Base-by-base conservation (phyloP, 2,797 vertebrate species). In the Cirrhinus mrigala region DNA sequence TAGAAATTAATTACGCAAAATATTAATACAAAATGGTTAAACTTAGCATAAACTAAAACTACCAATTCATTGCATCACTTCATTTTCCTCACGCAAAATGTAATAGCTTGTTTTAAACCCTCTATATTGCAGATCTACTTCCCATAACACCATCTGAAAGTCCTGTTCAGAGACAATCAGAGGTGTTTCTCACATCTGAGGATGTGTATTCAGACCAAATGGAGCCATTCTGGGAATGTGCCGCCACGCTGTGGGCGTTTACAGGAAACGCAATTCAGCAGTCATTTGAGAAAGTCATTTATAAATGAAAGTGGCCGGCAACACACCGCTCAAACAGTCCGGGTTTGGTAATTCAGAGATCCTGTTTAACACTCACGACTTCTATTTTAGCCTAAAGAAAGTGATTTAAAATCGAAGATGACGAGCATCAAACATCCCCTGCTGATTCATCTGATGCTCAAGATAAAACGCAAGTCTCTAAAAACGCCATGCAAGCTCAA, bases 221-320 rank as follows among this genome's bases (percentile, higher is more conserved):
- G 2, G 20, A 37, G 46, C 12, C 58, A 24, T 71, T 71, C 24
- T 4, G 4, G 10, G 24, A n/a, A 33, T n/a, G 24, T 82, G 15
- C 81, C 22, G 52, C 69, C 81, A 7, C 18, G 2, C 2, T 48
- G 81, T 62, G 81, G 80, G 2, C 7, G 2, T 82, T 82, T n/a
- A 48, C 0, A 27, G 18, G 40, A 74, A 82, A 29, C 10, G 1
- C 74, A 58, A 4, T 22, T 27, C 18, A 29, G 50, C 6, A 8
- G 10, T 20, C 50, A 22, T 22, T 24, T 20, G 5, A 3, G 24
- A 52, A 20, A 37, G 50, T 3, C 20, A 11, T 14, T 14, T 6
- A 8, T 18, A 33, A 52, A 37, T 3, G 20, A 18, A 56, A 44
- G 54, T 20, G 29, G 29, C 20, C 22, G 14, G 2, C 20, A 44